Conservation (phyloP, 2,113 vertebrate genomes). For the Leucoraja erinaceus region DNA sequence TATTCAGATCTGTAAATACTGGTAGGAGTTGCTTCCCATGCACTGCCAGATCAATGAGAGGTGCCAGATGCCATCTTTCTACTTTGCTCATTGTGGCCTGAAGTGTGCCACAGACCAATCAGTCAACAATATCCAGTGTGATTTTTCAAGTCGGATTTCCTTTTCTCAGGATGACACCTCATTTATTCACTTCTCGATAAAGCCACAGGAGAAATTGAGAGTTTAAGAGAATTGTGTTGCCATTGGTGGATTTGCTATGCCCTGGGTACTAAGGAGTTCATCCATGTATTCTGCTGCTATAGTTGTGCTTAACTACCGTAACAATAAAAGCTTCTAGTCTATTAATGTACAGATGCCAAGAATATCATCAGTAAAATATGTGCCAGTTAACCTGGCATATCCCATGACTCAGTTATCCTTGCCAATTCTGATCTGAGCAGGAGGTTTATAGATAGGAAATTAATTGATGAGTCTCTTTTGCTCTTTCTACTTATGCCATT, state of each 20-base stretch:
- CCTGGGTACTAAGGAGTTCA: neutral
- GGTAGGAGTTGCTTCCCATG: neutral
- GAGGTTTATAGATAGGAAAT: constrained; percentile 33
- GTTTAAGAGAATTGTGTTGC: neutral
- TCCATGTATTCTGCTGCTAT: neutral
- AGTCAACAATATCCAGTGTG: constrained; percentile 17
- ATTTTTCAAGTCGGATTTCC: constrained; percentile 30
- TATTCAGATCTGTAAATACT: neutral
- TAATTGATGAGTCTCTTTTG: constrained; percentile 36
- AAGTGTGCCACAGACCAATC: neutral
- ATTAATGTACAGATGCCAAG: constrained; percentile 19
- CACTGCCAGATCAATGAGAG: neutral
- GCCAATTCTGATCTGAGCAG: constrained; percentile 34
- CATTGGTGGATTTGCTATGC: neutral
- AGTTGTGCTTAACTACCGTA: neutral
- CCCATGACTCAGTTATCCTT: constrained; percentile 35
- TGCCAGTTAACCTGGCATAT: constrained; percentile 34
- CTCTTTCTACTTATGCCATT: constrained; percentile 25
- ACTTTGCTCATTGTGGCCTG: neutral
- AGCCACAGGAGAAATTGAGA: neutral
- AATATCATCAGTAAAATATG: constrained; percentile 17
- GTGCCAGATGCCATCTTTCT: constrained; percentile 7
- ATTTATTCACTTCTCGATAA: constrained; percentile 18
- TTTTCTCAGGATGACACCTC: constrained; percentile 27
- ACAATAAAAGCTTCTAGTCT: neutral